These are phyloP conservation scores for Saccopteryx bilineata DNA, from an alignment of 2,113 vertebrate species.

Conservation along the genomic window DNA sequence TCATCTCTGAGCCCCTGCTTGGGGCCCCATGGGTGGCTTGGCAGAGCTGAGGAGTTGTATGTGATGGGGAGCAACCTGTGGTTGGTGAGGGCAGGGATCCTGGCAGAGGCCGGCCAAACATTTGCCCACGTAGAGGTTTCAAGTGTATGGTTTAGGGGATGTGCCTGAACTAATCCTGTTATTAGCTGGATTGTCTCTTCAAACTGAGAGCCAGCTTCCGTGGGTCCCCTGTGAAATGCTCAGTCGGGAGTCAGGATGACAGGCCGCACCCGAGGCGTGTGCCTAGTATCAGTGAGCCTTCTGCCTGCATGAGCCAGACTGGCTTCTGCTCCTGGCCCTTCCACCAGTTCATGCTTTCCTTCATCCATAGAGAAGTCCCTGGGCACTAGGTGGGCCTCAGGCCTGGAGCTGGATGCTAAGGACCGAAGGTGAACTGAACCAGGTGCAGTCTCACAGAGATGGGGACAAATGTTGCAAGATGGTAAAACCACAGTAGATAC, in stretches of 20 bases:
- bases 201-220: constrained; percentile 60
- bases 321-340: neutral
- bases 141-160: constrained; percentile 73
- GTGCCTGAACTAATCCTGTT: constrained; percentile 85
- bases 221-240: constrained; percentile 74
- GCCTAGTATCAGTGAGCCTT: constrained; percentile 25
- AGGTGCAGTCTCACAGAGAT: neutral
- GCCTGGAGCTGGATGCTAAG: neutral
- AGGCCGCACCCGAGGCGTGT: constrained; percentile 51
- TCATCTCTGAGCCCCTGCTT: constrained; percentile 48
- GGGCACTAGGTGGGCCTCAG: neutral
- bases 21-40: neutral
- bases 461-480: neutral
- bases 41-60: constrained; percentile 11
- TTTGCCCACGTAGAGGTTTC: constrained; percentile 65
- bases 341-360: neutral
- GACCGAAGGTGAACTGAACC: neutral
- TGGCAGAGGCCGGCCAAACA: constrained; percentile 75
- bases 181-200: constrained; percentile 86
- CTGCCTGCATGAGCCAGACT: neutral
- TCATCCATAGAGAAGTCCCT: neutral
- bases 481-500: neutral
- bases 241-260: constrained; percentile 68
- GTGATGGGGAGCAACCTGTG: constrained; percentile 62
- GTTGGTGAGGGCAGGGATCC: constrained; percentile 76